phyloP scores from a whole-genome alignment of 2,797 vertebrate species.

The Tamandua tetradactyla region DNA sequence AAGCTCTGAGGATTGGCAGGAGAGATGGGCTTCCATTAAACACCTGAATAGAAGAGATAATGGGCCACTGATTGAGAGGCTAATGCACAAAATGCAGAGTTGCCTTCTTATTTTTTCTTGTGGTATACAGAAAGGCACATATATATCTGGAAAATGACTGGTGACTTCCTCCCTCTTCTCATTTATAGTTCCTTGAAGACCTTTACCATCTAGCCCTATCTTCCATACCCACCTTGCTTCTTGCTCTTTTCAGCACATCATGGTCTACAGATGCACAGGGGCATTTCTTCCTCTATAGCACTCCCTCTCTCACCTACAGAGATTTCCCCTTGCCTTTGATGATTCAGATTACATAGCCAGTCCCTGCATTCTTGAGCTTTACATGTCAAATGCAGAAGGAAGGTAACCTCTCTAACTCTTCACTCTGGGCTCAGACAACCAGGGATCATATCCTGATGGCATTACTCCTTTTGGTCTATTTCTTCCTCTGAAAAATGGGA shows the following conservation, averaged over 20 bases:
- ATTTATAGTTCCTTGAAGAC: neutral
- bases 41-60: constrained; percentile 62
- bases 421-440: neutral
- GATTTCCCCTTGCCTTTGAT: neutral
- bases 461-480: neutral
- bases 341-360: no score
- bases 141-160: constrained; percentile 30
- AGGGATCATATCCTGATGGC: neutral
- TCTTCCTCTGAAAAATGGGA: neutral
- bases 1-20: neutral
- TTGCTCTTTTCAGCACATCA: neutral
- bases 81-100: neutral
- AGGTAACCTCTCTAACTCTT: neutral
- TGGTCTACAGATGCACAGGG: neutral
- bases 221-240: neutral
- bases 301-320: neutral
- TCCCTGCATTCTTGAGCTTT: neutral
- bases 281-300: neutral
- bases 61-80: constrained; percentile 44
- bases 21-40: constrained; percentile 58
- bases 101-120: constrained; percentile 37
- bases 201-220: neutral
- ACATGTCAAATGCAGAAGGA: neutral
- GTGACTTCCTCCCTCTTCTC: neutral
- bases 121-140: neutral